Conservation (phyloP, 2,113 vertebrate species). For the Nycticebus coucang region DNA sequence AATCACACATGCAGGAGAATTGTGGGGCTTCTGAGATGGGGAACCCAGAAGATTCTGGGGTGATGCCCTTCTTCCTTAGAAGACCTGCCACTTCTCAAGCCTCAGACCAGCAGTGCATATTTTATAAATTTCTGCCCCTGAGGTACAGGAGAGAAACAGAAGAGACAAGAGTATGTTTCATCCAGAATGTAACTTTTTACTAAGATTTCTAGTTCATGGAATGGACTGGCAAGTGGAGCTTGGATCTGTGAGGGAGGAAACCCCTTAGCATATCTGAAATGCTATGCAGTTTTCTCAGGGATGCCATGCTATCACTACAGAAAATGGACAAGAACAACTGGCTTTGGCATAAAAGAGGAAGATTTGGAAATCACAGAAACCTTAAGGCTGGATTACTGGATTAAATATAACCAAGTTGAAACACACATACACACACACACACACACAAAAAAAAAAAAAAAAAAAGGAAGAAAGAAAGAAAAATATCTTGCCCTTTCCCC, state of each 20-base stretch:
- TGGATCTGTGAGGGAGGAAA: neutral
- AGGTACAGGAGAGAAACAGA: neutral
- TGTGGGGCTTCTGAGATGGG: neutral
- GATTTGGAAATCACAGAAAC: neutral
- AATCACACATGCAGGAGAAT: neutral
- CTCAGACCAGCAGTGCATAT: no score
- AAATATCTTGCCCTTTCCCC: neutral
- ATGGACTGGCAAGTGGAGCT: neutral
- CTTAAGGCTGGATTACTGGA: neutral
- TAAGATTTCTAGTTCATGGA: neutral
- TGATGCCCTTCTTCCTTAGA: neutral
- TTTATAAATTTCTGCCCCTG: neutral
- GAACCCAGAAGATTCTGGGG: neutral
- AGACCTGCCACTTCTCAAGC: neutral
- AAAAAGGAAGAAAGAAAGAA: no score
- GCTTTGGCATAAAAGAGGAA: slow-evolving; percentile 21
- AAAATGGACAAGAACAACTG: neutral
- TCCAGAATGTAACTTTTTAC: neutral
- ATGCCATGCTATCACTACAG: neutral
- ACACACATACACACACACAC: no score
- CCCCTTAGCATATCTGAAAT: neutral
- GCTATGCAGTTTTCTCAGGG: neutral
- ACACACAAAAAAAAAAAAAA: neutral
- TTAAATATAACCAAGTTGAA: neutral
- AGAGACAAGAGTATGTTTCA: neutral